Evolutionary conservation across 2,113 vertebrate genomes (phyloP), one percentile per base, ranked within the genome.

Genomic region (Strix aluco): DNA sequence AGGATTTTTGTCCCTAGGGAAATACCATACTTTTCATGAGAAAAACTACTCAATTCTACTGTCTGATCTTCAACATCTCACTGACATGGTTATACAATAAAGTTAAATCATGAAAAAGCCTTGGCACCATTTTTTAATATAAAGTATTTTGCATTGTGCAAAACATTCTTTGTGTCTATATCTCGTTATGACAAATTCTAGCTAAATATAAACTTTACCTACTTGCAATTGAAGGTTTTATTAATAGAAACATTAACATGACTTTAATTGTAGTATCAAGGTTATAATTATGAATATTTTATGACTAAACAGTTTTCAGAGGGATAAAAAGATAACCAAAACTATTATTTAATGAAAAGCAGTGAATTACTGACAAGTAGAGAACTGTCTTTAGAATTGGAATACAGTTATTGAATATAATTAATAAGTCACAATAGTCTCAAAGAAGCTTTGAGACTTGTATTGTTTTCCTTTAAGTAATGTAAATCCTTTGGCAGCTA

Each of bases 391-490:
- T 94, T 59, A 23, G 78, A 95, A 96, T 27, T 89, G 55, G 87
- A 88, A 89, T 55, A 38, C 38, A 44, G 83, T 94, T 92, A 95
- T 95, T 52, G 79, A 97, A 89, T 91, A 70, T 95, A 97, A 98
- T 97, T 97, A 96, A 62, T 81, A 97, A 96, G 84, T 75, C 58
- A 93, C 66, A 81, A 42, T 65, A 63, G 69, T 73, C 54, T 79
- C 73, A 85, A 71, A 88, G 74, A 91, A 79, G 67, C 82, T 92
- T 94, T 94, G 67, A 85, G 74, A 87, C 94, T 88, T 83, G 77
- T 83, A 97, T 92, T 77, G 77, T 97, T 96, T 94, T 94, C 86
- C 88, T 95, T 81, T 70, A 96, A 97, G 92, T 86, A 32, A 94
- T 96, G 88, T 83, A 94, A 94, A 92, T 93, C 63, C 91, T 90